Conservation (phyloP, 2,888 invertebrate genomes). For the Tupiocoris notatus region DNA sequence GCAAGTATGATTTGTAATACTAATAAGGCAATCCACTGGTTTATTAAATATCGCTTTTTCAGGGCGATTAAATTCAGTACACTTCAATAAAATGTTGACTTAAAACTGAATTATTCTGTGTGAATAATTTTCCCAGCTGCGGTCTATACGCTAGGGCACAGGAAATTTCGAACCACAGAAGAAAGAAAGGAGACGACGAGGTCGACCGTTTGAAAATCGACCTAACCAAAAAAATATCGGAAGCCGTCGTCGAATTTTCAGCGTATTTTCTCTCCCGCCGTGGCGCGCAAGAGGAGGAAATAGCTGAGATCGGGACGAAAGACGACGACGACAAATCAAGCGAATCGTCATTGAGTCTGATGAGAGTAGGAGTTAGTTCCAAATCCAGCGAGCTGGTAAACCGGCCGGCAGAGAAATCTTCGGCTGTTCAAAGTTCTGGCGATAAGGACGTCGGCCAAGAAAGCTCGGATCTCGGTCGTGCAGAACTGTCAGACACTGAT, state of each 20-base stretch:
- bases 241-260: conserved; percentile 4
- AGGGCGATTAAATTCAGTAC: no score
- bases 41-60: no score
- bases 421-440: background rate
- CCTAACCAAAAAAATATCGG: conserved; percentile 15
- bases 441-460: background rate
- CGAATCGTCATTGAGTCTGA: background rate
- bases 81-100: no score
- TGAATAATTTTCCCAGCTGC: background rate
- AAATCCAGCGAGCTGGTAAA: background rate
- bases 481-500: background rate
- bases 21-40: no score
- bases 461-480: background rate
- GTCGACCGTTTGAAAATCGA: background rate
- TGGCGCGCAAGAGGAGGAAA: background rate
- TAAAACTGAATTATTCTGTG: no score
- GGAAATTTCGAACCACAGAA: background rate
- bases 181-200: conserved; percentile 1
- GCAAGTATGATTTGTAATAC: no score
- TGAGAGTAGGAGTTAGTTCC: background rate
- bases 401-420: background rate
- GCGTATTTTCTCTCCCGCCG: background rate
- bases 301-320: background rate
- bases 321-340: background rate
- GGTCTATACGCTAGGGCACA: background rate